These are phyloP conservation scores for Otocyon megalotis DNA, from an alignment of 2,113 vertebrate genomes.

Conservation along the genomic window DNA sequence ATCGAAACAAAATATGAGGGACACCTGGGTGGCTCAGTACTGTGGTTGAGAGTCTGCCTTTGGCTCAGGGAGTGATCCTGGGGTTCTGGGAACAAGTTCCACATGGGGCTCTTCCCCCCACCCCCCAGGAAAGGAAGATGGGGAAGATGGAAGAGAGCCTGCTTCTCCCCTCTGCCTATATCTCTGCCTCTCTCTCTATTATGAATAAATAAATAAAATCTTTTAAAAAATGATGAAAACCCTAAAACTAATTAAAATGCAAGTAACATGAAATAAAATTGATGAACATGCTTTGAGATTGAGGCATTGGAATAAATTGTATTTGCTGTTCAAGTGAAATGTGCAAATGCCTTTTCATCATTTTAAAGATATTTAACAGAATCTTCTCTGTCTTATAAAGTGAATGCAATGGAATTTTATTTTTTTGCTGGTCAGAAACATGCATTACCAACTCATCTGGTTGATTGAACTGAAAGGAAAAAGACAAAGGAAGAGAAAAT, in stretches of 20 bases:
- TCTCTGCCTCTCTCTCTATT: too few relatives aligned
- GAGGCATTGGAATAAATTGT: not conserved
- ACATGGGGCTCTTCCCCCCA: too few relatives aligned
- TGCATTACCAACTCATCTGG: not conserved
- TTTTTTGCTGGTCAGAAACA: not conserved
- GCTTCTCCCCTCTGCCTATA: too few relatives aligned
- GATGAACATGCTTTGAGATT: not conserved
- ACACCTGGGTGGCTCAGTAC: too few relatives aligned
- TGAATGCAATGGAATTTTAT: not conserved
- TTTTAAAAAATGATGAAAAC: not conserved
- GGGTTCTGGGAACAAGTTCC: too few relatives aligned
- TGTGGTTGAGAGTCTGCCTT: too few relatives aligned
- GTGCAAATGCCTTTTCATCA: not conserved
- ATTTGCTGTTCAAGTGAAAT: not conserved
- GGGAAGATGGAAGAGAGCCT: too few relatives aligned
- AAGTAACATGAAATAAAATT: not conserved
- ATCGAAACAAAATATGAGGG: not conserved
- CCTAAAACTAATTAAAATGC: not conserved
- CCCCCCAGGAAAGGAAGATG: too few relatives aligned
- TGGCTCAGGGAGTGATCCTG: too few relatives aligned
- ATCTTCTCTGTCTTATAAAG: not conserved
- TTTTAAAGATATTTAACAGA: conserved; percentile 1
- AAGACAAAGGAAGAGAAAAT: not conserved
- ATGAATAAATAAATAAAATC: too few relatives aligned
- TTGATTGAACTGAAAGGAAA: not conserved